Conservation (phyloP, 1,140 invertebrate genomes). For the Reticulitermes speratus region DNA sequence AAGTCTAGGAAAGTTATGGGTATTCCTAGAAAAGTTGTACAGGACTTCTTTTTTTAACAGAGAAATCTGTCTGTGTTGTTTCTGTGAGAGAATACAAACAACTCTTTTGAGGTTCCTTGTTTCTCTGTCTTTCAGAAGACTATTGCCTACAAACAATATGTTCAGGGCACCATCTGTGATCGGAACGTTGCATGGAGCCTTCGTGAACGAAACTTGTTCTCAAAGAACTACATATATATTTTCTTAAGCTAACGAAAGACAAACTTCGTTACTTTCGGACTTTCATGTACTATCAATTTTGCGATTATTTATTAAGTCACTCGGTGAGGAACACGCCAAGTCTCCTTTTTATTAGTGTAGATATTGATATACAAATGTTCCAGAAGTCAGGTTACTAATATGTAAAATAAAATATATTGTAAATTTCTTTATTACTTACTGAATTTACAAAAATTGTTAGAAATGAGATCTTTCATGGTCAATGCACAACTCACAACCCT, state of each 20-base stretch:
- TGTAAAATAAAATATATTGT: too few species aligned
- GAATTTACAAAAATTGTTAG: too few species aligned
- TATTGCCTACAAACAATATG: neutral
- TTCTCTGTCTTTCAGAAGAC: neutral
- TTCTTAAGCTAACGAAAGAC: neutral
- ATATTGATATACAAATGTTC: too few species aligned
- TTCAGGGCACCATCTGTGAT: neutral
- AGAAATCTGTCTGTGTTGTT: neutral
- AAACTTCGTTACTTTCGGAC: neutral
- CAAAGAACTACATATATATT: neutral
- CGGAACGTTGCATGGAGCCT: neutral
- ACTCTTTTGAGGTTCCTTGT: neutral
- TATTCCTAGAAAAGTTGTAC: slow-evolving; percentile 13
- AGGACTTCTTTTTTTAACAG: neutral
- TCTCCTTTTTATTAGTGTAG: too few species aligned
- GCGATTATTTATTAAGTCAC: too few species aligned
- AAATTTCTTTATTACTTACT: too few species aligned
- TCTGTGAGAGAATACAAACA: neutral
- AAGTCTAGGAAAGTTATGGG: neutral
- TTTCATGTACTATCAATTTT: neutral
- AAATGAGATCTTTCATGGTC: too few species aligned
- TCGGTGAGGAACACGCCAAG: too few species aligned
- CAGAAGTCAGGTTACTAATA: too few species aligned
- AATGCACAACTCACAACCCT: too few species aligned
- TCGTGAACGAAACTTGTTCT: neutral